Conservation (phyloP, 1,140 invertebrate species). For the Nephila pilipes region DNA sequence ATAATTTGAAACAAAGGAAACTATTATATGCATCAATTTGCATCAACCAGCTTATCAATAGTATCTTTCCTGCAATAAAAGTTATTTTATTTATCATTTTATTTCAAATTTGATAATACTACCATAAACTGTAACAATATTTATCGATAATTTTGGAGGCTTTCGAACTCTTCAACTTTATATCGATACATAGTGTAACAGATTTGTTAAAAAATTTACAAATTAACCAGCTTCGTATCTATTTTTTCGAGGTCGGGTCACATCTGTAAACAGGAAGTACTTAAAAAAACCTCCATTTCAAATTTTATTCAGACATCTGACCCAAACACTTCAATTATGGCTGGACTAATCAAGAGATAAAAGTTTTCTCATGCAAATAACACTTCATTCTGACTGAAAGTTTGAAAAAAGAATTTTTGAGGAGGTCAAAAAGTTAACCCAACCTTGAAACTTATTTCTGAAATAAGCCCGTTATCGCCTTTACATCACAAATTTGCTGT, state of each 20-base stretch:
- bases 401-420: slow-evolving; percentile 18
- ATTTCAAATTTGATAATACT: too few species aligned
- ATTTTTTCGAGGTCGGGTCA: slow-evolving; percentile 32
- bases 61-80: too few species aligned
- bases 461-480: slow-evolving; percentile 16
- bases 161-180: too few species aligned
- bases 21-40: too few species aligned
- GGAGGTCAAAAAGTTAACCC: slow-evolving; percentile 28
- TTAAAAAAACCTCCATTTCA: slow-evolving; percentile 36
- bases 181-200: too few species aligned
- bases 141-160: too few species aligned
- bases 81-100: too few species aligned
- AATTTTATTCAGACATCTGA: slow-evolving; percentile 51
- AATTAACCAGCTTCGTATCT: neutral
- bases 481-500: slow-evolving; percentile 26
- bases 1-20: too few species aligned
- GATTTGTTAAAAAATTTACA: neutral
- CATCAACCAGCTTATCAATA: too few species aligned
- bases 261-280: slow-evolving; percentile 31
- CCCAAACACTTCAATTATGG: slow-evolving; percentile 56
- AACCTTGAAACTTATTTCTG: slow-evolving; percentile 21
- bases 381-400: slow-evolving; percentile 18
- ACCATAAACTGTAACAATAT: too few species aligned
- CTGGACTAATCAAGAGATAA: slow-evolving; percentile 47
- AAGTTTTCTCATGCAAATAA: slow-evolving; percentile 43